Evolutionary conservation across 2,113 vertebrate species (phyloP).

Genomic region (Synchiropus splendidus): DNA sequence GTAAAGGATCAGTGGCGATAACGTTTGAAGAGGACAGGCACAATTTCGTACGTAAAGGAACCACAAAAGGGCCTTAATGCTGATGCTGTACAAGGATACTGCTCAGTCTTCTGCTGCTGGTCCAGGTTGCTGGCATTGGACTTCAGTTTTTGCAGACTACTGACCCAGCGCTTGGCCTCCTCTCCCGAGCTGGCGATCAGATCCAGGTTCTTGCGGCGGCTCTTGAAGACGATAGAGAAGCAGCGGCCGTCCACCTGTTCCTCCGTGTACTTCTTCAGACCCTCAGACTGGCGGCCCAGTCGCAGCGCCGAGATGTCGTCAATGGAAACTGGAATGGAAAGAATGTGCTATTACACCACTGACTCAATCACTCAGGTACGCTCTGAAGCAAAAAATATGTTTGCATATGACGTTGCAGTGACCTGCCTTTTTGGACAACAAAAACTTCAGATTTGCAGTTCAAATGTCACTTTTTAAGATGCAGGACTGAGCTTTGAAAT

Average conservation of each 20-base stretch:
- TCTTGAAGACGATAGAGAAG: conserved; percentile 93
- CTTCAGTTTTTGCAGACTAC: conserved; percentile 76
- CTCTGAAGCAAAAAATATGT: too few relatives aligned
- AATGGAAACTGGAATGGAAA: conserved; percentile 72
- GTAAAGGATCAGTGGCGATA: too few relatives aligned
- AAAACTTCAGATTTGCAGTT: not conserved
- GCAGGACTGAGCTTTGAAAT: not conserved
- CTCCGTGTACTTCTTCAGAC: conserved; percentile 80
- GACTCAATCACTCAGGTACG: too few relatives aligned
- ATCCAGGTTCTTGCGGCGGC: conserved; percentile 81
- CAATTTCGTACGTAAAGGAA: too few relatives aligned
- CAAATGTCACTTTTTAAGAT: too few relatives aligned
- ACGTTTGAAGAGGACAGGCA: too few relatives aligned
- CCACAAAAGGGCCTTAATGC: too few relatives aligned
- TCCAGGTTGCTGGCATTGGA: conserved; percentile 70
- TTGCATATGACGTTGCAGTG: not conserved
- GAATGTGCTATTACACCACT: not conserved
- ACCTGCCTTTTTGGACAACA: conserved; percentile 13
- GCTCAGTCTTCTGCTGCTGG: conserved; percentile 75
- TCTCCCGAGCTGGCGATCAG: conserved; percentile 78
- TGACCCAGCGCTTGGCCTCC: conserved; percentile 81
- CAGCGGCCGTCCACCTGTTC: conserved; percentile 75
- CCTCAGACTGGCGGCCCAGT: conserved; percentile 82
- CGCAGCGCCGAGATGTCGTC: conserved; percentile 82
- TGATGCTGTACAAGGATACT: conserved; percentile 88